Evolutionary conservation across 2,797 vertebrate genomes (phyloP), one percentile per base, ranked within the genome.

Genomic region (Periophthalmus magnuspinnatus): DNA sequence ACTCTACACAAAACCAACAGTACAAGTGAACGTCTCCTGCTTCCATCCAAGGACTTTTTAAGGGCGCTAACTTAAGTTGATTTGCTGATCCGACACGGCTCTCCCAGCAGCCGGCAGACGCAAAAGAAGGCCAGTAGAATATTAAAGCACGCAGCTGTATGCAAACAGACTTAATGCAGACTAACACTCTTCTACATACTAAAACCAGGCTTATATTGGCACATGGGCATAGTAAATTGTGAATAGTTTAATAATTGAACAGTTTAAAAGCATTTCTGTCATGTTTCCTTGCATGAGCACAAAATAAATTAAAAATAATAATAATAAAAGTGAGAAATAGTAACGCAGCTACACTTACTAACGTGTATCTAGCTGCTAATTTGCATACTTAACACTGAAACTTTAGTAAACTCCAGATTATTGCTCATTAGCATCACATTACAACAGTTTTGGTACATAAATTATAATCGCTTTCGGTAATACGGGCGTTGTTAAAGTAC

Each of bases 181-280:
- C 4, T 55, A 22, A 61, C 32, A 36, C 22, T 59, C 47, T 41
- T 69, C 21, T 67, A 16, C 58, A 60, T 36, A 36, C 33, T 36
- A 3, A 10, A 60, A 36, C 56, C 8, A 21, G 50, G 50, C 50
- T 21, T 52, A 52, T 11, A 28, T 8, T 5, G 21, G 55, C 21
- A 9, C 3, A 58, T 0, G 14, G 55, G 11, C 56, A n/a, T n/a
- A n/a, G n/a, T n/a, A n/a, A 76, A 66, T 65, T 56, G 58, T 81
- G 79, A 64, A 86, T 72, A 67, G 65, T 54, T 63, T 75, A 85
- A 87, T 88, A 71, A 86, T 89, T 87, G 21, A 88, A 52, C 60
- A 21, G 36, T 73, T 67, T 72, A 80, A 86, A 77, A 81, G 84
- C 71, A 70, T 82, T 86, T 72, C 73, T 76, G 34, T 41, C 5